Percentiles rank a stretch among this genome's conserved stretches.
phyloP scores from a whole-genome alignment of 2,797 vertebrate species.

The Propithecus perrieri region DNA sequence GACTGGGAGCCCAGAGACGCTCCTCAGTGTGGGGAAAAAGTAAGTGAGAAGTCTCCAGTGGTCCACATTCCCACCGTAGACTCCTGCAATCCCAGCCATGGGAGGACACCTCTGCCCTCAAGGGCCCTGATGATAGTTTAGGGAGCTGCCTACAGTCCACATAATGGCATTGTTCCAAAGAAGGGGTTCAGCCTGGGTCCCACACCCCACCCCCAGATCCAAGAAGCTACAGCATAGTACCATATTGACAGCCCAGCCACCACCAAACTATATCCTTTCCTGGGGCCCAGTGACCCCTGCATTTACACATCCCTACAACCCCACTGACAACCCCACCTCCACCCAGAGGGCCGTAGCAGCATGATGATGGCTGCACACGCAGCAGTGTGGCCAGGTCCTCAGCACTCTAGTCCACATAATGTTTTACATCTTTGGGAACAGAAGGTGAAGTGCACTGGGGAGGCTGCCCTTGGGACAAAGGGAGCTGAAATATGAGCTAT shows the following conservation, averaged over 20 bases:
- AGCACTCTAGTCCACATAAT: background rate
- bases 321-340: background rate
- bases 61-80: background rate
- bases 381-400: background rate
- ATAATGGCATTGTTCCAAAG: background rate
- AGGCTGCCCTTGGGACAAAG: background rate
- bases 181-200: background rate
- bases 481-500: background rate
- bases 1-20: background rate
- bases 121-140: background rate
- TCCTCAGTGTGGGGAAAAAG: background rate
- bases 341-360: background rate
- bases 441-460: background rate
- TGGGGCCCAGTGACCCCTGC: background rate
- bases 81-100: background rate
- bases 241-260: background rate
- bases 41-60: background rate
- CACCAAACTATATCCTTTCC: background rate
- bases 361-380: background rate
- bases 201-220: background rate
- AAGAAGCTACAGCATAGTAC: background rate
- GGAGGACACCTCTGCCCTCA: background rate
- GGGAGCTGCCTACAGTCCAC: background rate
- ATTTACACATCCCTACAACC: background rate
- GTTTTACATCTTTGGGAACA: background rate